Evolutionary conservation across 2,888 invertebrate genomes (phyloP), one percentile per base, ranked within the genome.

Genomic region (Tetragnatha montana): DNA sequence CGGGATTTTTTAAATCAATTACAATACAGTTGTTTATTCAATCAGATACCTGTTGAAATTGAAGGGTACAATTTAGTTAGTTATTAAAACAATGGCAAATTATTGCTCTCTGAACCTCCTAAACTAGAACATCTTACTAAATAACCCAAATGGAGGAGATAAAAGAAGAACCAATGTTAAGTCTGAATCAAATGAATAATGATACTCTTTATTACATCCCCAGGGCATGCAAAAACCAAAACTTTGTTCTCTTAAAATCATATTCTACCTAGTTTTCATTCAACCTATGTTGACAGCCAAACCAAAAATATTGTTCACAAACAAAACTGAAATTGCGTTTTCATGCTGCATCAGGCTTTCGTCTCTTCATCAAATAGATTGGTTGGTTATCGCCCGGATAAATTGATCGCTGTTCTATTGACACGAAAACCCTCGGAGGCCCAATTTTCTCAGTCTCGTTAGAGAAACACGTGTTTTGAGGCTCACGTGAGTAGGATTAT

Each of bases 371-470:
- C 35, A 35, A 4, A 35, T 35, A 35, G 35, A 35, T 35, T 35
- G 35, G 35, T 35, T 35, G 35, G 35, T 35, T 49, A 21, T 14
- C n/a, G 49, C 19, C 49, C 14, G 17, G 22, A 49, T 19, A 76
- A 50, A 19, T 50, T 49, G 50, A 17, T n/a, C n/a, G n/a, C 21
- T 60, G 78, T 22, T 60, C 78, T 8, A 22, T 51, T 78, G 78
- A 78, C 78, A 78, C 78, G 51, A 78, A 78, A 78, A 78, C 10
- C 21, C 12, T 50, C 1, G 12, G 21, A 60, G 60, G 12, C 10
- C 60, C 12, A 60, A 17, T 60, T 60, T 60, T 60, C 60, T 60
- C 60, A 60, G 60, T 60, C 17, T 17, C 14, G 8, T 10, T 60
- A 17, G 60, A 12, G 60, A 17, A 17, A 60, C 60, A 60, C 60